phyloP scores from a whole-genome alignment of 2,888 invertebrate genomes.

The Folsomia candida region DNA sequence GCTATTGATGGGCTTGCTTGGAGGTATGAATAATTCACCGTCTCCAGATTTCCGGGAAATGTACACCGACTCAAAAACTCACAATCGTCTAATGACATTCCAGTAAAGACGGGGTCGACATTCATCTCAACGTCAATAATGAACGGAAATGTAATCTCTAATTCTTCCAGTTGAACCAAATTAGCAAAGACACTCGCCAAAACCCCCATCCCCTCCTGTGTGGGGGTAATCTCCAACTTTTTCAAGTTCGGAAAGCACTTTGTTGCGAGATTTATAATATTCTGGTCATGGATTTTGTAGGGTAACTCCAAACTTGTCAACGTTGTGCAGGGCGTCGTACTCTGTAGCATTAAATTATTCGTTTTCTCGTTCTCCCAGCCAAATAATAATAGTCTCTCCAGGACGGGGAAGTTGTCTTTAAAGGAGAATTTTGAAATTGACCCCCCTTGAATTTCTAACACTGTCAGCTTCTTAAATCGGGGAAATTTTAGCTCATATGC shows the following conservation, averaged over 20 bases:
- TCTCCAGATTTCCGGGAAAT: conserved; percentile 23
- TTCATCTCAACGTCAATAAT: conserved; percentile 25
- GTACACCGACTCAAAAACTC: too few species aligned
- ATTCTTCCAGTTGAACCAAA: conserved; percentile 27
- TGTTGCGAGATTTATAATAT: conserved; percentile 7
- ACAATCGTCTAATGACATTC: conserved; percentile 21
- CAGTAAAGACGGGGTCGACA: conserved; percentile 27
- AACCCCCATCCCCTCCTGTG: conserved; percentile 18
- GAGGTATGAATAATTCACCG: conserved; percentile 18
- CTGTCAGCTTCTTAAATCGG: conserved; percentile 12
- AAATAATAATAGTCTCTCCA: conserved; percentile 20
- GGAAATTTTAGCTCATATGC: conserved; percentile 25
- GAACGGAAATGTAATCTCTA: conserved; percentile 27
- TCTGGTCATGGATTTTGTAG: conserved; percentile 9
- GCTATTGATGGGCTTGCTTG: conserved; percentile 23
- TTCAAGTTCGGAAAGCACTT: conserved; percentile 25
- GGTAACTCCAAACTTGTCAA: conserved; percentile 21
- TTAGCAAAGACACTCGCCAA: conserved; percentile 27
- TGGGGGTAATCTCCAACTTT: conserved; percentile 27
- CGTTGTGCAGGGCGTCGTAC: neutral
- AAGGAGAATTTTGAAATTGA: conserved; percentile 24
- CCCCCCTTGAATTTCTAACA: conserved; percentile 28
- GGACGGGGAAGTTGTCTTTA: conserved; percentile 24
- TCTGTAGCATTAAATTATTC: conserved; percentile 2
- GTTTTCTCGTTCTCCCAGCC: conserved; percentile 25